Percentiles rank a stretch among this genome's conserved stretches.
Conservation (phyloP, 2,113 vertebrate genomes). For the Motacilla tschutschensis region DNA sequence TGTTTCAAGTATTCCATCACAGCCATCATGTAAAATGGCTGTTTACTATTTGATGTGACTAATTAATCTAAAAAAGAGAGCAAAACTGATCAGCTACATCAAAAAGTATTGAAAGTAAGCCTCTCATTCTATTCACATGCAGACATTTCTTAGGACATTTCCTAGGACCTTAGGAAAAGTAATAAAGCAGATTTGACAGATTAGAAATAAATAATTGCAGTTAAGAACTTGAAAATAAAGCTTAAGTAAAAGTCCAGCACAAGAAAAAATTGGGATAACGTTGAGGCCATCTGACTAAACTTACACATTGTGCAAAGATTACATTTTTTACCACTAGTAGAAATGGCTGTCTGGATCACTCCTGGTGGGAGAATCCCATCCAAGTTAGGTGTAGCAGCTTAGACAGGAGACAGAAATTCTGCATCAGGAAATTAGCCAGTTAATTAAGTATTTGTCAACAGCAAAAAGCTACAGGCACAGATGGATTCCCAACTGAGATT, state of each 20-base stretch:
- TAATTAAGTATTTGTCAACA: slow-evolving; percentile 26
- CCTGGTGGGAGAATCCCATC: neutral
- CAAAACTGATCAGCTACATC: neutral
- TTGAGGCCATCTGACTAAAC: neutral
- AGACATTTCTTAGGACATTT: neutral
- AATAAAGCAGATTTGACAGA: neutral
- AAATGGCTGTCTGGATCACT: neutral
- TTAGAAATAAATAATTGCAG: neutral
- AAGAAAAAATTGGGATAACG: neutral
- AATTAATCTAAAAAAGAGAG: neutral
- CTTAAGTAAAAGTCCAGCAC: neutral
- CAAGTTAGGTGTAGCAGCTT: neutral
- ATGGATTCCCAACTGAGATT: neutral
- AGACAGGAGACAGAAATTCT: neutral
- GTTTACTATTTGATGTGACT: neutral
- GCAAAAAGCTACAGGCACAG: neutral
- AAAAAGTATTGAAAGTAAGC: neutral
- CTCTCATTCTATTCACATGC: neutral
- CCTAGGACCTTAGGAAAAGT: neutral
- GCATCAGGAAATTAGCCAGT: neutral
- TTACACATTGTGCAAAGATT: neutral
- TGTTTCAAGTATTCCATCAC: neutral
- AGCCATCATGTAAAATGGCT: neutral
- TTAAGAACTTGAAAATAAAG: neutral
- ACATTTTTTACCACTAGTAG: neutral